A percentile compares a stretch with the other conserved stretches of the same genome.
Evolutionary conservation across 2,113 vertebrate species (phyloP).

Genomic region (Rhineura floridana): DNA sequence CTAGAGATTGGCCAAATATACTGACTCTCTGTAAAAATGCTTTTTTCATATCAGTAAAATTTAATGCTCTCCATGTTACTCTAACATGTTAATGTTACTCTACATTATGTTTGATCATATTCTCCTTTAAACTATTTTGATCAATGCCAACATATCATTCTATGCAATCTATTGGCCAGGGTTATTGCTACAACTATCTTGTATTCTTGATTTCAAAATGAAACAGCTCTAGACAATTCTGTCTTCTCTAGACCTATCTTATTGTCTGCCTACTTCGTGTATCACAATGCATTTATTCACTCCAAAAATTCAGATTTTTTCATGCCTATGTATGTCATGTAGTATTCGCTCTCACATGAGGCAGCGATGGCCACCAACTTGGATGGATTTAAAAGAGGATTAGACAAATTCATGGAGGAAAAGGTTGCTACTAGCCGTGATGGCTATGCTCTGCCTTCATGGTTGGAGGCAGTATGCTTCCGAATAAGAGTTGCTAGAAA

Average conservation of each 20-base stretch:
- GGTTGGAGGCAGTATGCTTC: too few species aligned
- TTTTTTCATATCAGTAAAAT: background rate
- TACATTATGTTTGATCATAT: background rate
- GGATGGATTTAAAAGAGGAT: too few species aligned
- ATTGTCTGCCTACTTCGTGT: background rate
- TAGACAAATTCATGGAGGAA: too few species aligned
- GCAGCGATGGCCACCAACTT: too few species aligned
- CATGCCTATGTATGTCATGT: too few species aligned
- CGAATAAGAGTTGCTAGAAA: too few species aligned
- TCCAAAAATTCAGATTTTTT: background rate
- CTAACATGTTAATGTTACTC: too few species aligned
- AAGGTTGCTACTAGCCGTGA: too few species aligned
- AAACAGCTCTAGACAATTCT: background rate
- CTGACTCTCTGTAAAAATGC: background rate
- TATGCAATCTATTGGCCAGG: background rate
- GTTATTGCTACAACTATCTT: background rate
- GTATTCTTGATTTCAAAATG: background rate
- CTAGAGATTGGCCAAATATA: background rate
- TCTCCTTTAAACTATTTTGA: background rate
- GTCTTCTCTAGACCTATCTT: background rate
- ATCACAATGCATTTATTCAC: background rate
- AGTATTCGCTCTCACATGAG: too few species aligned
- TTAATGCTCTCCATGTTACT: background rate
- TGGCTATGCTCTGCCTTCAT: too few species aligned
- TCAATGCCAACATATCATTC: background rate